Conservation (phyloP, 2,888 invertebrate genomes). For the Diarsia brunnea region DNA sequence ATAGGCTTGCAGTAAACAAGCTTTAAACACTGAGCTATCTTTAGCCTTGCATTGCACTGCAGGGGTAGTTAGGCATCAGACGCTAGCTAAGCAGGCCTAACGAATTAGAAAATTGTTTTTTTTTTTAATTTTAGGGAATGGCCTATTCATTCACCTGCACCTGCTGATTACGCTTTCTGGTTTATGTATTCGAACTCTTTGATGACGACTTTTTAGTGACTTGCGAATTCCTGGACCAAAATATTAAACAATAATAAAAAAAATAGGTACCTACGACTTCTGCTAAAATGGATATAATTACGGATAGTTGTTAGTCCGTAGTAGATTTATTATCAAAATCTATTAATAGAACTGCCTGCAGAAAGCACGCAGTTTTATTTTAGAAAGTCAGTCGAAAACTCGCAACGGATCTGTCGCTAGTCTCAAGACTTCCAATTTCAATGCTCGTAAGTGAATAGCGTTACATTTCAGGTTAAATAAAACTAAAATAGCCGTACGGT, state of each 20-base stretch:
- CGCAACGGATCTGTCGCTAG: background rate
- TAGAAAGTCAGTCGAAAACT: constrained; percentile 23
- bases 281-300: background rate
- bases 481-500: background rate
- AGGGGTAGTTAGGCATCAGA: background rate
- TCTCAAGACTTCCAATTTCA: constrained; percentile 8
- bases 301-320: background rate
- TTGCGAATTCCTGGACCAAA: background rate
- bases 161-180: too few species aligned
- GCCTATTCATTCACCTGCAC: too few species aligned
- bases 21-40: constrained; percentile 15
- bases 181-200: background rate
- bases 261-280: background rate
- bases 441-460: background rate
- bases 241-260: too few species aligned
- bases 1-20: constrained; percentile 22
- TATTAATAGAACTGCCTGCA: background rate
- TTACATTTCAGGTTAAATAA: background rate
- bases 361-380: constrained; percentile 11
- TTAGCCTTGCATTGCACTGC: constrained; percentile 5
- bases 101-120: too few species aligned
- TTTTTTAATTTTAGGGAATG: too few species aligned
- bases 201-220: background rate
- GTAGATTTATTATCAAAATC: background rate
- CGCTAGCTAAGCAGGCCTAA: background rate